Conservation (phyloP, 1,140 invertebrate genomes). For the Drosophila insularis region DNA sequence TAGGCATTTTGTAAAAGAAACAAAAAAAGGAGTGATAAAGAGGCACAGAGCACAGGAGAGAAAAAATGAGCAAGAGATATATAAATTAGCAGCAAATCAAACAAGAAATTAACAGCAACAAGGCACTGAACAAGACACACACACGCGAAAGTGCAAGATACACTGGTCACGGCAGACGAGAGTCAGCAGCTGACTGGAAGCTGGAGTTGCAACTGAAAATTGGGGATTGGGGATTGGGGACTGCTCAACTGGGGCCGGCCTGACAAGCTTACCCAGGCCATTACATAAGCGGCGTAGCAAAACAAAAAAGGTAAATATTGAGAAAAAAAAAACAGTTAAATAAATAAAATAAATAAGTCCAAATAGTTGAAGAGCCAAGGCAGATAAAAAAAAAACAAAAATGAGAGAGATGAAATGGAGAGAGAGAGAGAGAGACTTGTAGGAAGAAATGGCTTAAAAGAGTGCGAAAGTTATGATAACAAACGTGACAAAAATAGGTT, state of each 20-base stretch:
- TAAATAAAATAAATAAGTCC: constrained; percentile 54
- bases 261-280: constrained; percentile 43
- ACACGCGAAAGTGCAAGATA: constrained; percentile 37
- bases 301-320: constrained; percentile 81
- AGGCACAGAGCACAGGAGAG: constrained; percentile 7
- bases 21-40: constrained; percentile 21
- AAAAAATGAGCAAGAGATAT: neutral
- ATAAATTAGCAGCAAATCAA: constrained; percentile 29
- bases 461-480: constrained; percentile 46
- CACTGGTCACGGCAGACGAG: constrained; percentile 10
- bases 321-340: constrained; percentile 39
- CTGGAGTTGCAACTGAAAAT: constrained; percentile 17
- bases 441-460: constrained; percentile 37
- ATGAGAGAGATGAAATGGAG: constrained; percentile 18
- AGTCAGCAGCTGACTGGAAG: constrained; percentile 15
- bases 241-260: constrained; percentile 42
- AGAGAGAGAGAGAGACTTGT: constrained; percentile 17
- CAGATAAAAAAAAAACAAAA: constrained; percentile 19
- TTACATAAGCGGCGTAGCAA: constrained; percentile 74
- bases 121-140: constrained; percentile 30
- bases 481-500: constrained; percentile 31
- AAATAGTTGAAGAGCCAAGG: constrained; percentile 57
- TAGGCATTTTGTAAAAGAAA: constrained; percentile 2
- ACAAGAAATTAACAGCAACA: constrained; percentile 32
- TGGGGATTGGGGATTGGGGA: constrained; percentile 28